Conservation (phyloP, 1,140 invertebrate species). For the Dinoponera quadriceps region DNA sequence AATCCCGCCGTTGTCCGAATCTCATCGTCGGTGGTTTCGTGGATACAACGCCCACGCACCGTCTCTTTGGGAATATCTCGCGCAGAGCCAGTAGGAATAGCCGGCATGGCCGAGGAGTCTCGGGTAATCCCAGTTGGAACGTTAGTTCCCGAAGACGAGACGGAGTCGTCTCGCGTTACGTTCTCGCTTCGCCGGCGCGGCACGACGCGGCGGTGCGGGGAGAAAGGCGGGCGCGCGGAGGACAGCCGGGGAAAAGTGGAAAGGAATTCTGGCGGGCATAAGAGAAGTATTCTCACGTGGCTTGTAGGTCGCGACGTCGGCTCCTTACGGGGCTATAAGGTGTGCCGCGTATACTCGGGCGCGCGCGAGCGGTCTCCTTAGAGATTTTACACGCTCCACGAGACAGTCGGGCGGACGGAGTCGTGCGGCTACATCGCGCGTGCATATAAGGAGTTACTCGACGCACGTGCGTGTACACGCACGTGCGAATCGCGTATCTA, state of each 20-base stretch:
- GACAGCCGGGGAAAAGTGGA: slow-evolving; percentile 15
- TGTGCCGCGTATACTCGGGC: slow-evolving; percentile 22
- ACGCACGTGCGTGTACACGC: neutral
- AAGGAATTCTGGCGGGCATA: slow-evolving; percentile 12
- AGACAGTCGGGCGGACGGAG: neutral
- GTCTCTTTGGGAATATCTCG: slow-evolving; percentile 52
- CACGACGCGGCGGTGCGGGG: neutral
- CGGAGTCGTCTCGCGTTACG: slow-evolving; percentile 43
- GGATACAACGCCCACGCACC: neutral
- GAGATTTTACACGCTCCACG: slow-evolving; percentile 2
- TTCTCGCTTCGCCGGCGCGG: neutral
- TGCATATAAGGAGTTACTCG: slow-evolving; percentile 15
- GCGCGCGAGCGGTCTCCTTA: neutral
- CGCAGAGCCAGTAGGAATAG: neutral
- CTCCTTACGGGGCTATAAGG: slow-evolving; percentile 49
- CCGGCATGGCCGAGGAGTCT: neutral
- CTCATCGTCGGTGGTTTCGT: slow-evolving; percentile 30
- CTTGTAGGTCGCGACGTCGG: slow-evolving; percentile 52
- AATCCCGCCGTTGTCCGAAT: slow-evolving; percentile 43
- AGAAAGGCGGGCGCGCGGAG: slow-evolving; percentile 9
- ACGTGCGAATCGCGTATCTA: slow-evolving; percentile 3
- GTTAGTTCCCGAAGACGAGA: slow-evolving; percentile 48
- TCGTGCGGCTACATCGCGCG: neutral
- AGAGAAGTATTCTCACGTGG: slow-evolving; percentile 65
- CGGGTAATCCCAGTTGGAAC: slow-evolving; percentile 52